Evolutionary conservation across 2,888 invertebrate species (phyloP).

Genomic region (Drosophila incognita): DNA sequence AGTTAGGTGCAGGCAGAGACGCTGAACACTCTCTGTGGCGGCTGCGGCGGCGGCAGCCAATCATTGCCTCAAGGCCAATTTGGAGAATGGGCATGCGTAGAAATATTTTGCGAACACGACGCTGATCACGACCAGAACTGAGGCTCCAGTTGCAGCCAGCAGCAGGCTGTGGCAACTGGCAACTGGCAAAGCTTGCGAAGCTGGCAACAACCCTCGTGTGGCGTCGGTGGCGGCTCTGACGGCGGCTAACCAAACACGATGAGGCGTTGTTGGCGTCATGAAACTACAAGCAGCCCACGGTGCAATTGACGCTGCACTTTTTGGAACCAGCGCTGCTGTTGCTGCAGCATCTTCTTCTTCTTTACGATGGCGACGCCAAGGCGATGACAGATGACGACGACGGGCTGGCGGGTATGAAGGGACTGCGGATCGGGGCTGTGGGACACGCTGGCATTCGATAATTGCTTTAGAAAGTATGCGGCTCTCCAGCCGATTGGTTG

Average conservation of each 20-base stretch:
- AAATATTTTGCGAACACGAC: slow-evolving; percentile 69
- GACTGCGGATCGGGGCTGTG: slow-evolving; percentile 1
- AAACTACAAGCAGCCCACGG: slow-evolving; percentile 79
- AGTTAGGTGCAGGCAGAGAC: slow-evolving; percentile 12
- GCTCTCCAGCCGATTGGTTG: slow-evolving; percentile 69
- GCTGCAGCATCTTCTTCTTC: not conserved
- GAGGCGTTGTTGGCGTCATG: slow-evolving; percentile 84
- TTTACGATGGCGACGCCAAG: slow-evolving; percentile 67
- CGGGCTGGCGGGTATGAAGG: not conserved
- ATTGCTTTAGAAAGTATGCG: slow-evolving; percentile 80
- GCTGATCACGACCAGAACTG: slow-evolving; percentile 57
- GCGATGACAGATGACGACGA: slow-evolving; percentile 61
- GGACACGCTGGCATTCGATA: slow-evolving; percentile 78
- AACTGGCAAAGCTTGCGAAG: slow-evolving; percentile 5
- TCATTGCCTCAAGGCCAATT: slow-evolving; percentile 81
- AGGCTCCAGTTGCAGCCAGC: slow-evolving; percentile 8
- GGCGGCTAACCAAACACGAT: slow-evolving; percentile 83
- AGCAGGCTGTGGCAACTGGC: slow-evolving; percentile 15
- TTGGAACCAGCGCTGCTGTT: slow-evolving; percentile 5
- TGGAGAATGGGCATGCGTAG: slow-evolving; percentile 69
- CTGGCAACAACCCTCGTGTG: slow-evolving; percentile 56
- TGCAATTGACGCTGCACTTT: slow-evolving; percentile 63
- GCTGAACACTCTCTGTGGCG: slow-evolving; percentile 14
- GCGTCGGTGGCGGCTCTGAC: slow-evolving; percentile 79
- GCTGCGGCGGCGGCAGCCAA: slow-evolving; percentile 65